Base-by-base conservation (phyloP, 2,888 invertebrate genomes). In the Drosophila macrospina region DNA sequence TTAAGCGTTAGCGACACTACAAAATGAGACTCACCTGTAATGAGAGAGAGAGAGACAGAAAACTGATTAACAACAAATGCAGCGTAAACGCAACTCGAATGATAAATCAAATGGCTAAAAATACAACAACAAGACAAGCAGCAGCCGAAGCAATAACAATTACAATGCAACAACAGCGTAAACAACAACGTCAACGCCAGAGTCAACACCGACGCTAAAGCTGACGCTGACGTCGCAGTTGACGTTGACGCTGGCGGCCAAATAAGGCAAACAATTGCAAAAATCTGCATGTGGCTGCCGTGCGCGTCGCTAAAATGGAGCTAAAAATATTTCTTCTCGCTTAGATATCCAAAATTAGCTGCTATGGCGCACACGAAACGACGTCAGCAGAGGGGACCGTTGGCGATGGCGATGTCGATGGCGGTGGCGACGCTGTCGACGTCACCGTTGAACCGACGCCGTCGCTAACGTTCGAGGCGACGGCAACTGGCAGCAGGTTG, bases 201-300 rank as follows among this genome's bases (percentile, higher is more conserved):
- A 60, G 57, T 30, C 30, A 32, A 65, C 55, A 75, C 15, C 24
- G 39, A 37, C 74, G 64, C n/a, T n/a, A n/a, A n/a, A n/a, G n/a
- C 6, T 13, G 5, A 24, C 39, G 39, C 11, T 24, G 26, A 16
- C 32, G 32, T 7, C 32, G n/a, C 11, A 39, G 57, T 15, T 32
- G 30, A 30, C 44, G 73, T 48, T 37, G 47, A 66, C 57, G 67
- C 47, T 16, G 39, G 59, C 74, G 48, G 74, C 86, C 83, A 88
- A 83, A 83, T 88, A 83, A 77, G 88, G 86, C 86, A 77, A 83
- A 86, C 88, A 88, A 88, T 86, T 88, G 83, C 83, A 82, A 88
- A 88, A 85, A 83, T 83, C 86, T 83, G 83, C 88, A 83, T 86
- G 80, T 77, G 80, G 65, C 61, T 72, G 63, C 64, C 60, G 78